Evolutionary conservation across 2,113 vertebrate species (phyloP), one percentile per base, ranked within the genome.

Genomic region (Urocitellus parryii): DNA sequence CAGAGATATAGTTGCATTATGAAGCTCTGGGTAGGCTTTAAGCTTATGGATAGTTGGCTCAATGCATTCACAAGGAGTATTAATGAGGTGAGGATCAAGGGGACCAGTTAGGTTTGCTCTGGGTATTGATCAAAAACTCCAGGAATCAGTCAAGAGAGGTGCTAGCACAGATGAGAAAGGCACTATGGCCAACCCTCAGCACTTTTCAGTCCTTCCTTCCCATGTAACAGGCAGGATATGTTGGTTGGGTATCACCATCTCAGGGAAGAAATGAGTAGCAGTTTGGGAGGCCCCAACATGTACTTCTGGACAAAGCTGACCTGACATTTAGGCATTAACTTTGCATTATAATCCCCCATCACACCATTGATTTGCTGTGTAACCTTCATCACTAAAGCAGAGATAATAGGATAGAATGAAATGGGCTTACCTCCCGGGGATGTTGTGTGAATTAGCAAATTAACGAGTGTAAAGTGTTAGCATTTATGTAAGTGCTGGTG

Each of bases 391-490:
- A 89, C 83, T 94, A 96, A 97, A 97, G 77, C 87, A 92, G 89
- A 97, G 93, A 97, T 96, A 97, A 97, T 96, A 96, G 93, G 84
- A 91, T 89, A 63, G 74, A 97, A 96, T 95, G 91, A 93, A 96
- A 96, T 94, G 93, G 88, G 83, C 67, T 95, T 96, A 96, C 96
- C 78, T 96, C 97, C 93, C 2, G 12, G 93, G 92, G 94, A 95
- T 96, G 88, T 94, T 97, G 91, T 95, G 74, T 96, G 96, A 97
- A 97, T 97, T 96, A 96, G 82, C 94, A 96, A 97, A 95, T 97
- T 95, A 97, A 97, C 16, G n/a, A 96, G 87, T 95, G 76, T 95
- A 92, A 97, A 97, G 79, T 95, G 91, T 97, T 97, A 97, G 89
- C 93, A 92, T 97, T 97, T 98, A 95, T 95, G 90, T 80, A 95